Conservation (phyloP, 1,140 invertebrate species). For the Ericerus pela region DNA sequence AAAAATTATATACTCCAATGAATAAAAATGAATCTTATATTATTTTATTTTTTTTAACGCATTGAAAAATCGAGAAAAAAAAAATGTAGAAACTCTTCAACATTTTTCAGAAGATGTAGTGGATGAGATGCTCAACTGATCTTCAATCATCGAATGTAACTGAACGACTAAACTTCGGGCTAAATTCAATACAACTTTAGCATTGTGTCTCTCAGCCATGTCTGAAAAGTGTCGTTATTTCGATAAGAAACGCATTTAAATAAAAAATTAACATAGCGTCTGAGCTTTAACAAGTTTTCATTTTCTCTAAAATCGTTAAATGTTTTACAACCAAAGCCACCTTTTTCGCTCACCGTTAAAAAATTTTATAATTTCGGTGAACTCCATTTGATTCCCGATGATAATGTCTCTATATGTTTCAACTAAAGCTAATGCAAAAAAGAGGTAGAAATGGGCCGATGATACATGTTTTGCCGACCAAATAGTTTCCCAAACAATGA, state of each 20-base stretch:
- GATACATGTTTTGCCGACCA: conserved; percentile 82
- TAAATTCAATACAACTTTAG: conserved; percentile 58
- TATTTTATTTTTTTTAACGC: too few species aligned
- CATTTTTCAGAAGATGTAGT: conserved; percentile 7
- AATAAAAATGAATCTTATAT: too few species aligned
- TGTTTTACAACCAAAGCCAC: too few species aligned
- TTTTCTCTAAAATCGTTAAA: too few species aligned
- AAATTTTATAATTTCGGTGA: conserved; percentile 95
- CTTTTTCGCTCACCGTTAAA: conserved; percentile 74
- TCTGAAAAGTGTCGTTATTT: conserved; percentile 35
- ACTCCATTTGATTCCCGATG: conserved; percentile 88
- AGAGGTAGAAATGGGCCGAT: conserved; percentile 78
- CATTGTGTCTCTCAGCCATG: conserved; percentile 88
- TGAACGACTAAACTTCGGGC: conserved; percentile 70
- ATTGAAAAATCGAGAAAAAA: too few species aligned
- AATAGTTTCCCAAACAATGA: conserved; percentile 86
- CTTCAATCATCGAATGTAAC: conserved; percentile 79
- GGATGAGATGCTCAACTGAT: conserved; percentile 42
- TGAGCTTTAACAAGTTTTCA: neutral
- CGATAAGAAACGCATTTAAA: neutral
- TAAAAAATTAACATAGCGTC: neutral
- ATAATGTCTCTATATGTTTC: conserved; percentile 89
- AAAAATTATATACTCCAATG: too few species aligned
- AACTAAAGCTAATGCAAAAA: conserved; percentile 78
- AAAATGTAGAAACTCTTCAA: too few species aligned